Conservation (phyloP, 2,113 vertebrate species). For the Ailuropoda melanoleuca region DNA sequence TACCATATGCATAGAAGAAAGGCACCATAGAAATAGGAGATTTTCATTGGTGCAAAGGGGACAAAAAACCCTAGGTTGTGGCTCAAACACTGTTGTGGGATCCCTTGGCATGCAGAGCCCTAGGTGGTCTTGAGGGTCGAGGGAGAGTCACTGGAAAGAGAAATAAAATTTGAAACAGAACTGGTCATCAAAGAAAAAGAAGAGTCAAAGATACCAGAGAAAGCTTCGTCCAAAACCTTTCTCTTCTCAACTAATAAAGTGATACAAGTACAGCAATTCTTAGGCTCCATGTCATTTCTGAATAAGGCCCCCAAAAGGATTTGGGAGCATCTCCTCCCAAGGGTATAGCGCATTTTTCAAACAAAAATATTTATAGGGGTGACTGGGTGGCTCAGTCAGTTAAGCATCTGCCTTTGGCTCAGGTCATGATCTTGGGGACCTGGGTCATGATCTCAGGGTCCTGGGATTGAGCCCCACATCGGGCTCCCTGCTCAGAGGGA, state of each 20-base stretch:
- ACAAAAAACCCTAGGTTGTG: neutral
- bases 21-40: neutral
- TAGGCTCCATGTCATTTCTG: neutral
- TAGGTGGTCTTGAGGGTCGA: neutral
- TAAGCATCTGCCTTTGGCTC: too few relatives aligned
- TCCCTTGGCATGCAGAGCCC: neutral
- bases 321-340: neutral
- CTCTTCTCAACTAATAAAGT: constrained; percentile 22
- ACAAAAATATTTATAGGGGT: too few relatives aligned
- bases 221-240: neutral
- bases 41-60: neutral
- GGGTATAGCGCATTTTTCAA: constrained; percentile 1
- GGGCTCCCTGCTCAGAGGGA: too few relatives aligned
- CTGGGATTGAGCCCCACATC: too few relatives aligned
- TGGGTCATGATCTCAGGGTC: too few relatives aligned
- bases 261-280: neutral
- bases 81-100: neutral
- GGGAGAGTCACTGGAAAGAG: neutral
- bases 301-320: neutral
- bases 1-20: neutral
- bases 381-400: too few relatives aligned
- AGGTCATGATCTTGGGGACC: too few relatives aligned
- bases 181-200: neutral
- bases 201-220: neutral
- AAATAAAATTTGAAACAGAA: constrained; percentile 11